These are phyloP conservation scores for Mythimna pallens DNA, from an alignment of 2,888 invertebrate species.

Conservation along the genomic window DNA sequence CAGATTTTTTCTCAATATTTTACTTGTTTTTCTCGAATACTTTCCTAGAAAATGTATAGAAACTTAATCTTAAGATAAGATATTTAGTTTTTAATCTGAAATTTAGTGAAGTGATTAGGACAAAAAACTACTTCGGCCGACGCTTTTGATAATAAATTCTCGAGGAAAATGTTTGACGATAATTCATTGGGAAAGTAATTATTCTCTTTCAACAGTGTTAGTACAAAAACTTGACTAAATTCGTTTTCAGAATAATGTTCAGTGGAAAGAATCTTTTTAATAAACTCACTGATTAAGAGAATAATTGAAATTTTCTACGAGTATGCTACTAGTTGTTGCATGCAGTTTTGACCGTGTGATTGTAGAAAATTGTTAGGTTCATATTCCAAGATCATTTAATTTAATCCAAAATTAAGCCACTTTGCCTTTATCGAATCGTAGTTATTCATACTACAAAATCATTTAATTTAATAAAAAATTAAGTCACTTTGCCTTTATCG, in stretches of 20 bases:
- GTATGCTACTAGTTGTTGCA: too few relatives aligned
- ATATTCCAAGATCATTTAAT: too few relatives aligned
- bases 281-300: not conserved
- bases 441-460: too few relatives aligned
- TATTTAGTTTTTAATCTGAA: slow-evolving; percentile 30
- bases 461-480: too few relatives aligned
- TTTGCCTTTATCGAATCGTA: too few relatives aligned
- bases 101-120: slow-evolving; percentile 19
- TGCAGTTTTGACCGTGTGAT: too few relatives aligned
- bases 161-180: slow-evolving; percentile 11
- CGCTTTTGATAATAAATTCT: slow-evolving; percentile 25
- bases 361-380: too few relatives aligned
- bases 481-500: too few relatives aligned
- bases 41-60: slow-evolving; percentile 1
- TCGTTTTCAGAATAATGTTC: not conserved
- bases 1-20: not conserved
- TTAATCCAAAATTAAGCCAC: too few relatives aligned
- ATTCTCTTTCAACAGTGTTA: slow-evolving; percentile 17
- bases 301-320: not conserved
- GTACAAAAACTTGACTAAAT: not conserved
- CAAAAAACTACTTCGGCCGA: slow-evolving; percentile 16
- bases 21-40: not conserved
- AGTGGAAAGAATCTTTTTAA: not conserved
- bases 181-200: slow-evolving; percentile 5
- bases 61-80: slow-evolving; percentile 28